Percentiles rank a stretch among this genome's conserved stretches.
Evolutionary conservation across 35 echinoderm and acorn worm genomes (phyloP).

Genomic region (Acanthaster planci): DNA sequence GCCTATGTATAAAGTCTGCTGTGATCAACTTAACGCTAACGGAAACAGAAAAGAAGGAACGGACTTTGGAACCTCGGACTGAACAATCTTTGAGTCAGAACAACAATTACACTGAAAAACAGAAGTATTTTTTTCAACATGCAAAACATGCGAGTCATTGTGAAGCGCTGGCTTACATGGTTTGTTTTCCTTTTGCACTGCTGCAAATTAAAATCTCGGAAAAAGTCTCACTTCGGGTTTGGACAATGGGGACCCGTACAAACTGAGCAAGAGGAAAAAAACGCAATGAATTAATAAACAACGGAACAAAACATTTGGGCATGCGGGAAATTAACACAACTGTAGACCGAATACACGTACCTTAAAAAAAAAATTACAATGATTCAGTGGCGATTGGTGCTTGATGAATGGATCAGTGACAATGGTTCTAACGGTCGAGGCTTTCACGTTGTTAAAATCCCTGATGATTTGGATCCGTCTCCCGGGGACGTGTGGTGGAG

Average conservation of each 20-base stretch:
- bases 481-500: not conserved
- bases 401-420: not conserved
- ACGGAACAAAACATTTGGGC: not conserved
- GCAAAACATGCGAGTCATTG: too few species aligned
- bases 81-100: too few species aligned
- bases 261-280: not conserved
- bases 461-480: not conserved
- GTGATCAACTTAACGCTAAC: too few species aligned
- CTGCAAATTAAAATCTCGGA: not conserved
- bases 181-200: not conserved
- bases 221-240: not conserved
- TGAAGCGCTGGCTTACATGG: too few species aligned
- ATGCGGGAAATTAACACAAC: constrained; percentile 20
- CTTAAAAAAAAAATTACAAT: not conserved
- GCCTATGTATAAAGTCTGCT: too few species aligned
- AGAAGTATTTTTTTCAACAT: too few species aligned
- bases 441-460: constrained; percentile 12
- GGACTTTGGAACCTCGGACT: too few species aligned
- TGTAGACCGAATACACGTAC: constrained; percentile 1
- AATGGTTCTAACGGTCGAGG: not conserved
- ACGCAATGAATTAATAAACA: not conserved
- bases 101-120: too few species aligned
- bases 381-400: not conserved
- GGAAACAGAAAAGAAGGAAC: too few species aligned
- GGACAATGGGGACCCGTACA: not conserved